Conservation (phyloP, 1,140 invertebrate species). For the Drosophila equinoxialis region DNA sequence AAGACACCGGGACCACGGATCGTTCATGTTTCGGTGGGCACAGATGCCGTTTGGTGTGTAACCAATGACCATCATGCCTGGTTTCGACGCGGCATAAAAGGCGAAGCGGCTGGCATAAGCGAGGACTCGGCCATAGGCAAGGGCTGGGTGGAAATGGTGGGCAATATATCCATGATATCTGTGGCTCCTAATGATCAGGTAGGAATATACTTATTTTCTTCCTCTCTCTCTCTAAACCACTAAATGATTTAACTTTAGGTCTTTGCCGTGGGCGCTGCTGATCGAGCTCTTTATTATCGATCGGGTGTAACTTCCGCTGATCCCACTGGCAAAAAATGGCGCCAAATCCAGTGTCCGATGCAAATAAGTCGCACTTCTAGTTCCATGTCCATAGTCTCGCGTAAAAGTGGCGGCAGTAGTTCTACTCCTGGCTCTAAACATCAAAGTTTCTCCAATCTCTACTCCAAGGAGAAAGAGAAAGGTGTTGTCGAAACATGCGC, state of each 20-base stretch:
- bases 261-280: slow-evolving; percentile 86
- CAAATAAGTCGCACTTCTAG: slow-evolving; percentile 91
- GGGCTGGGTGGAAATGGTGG: slow-evolving; percentile 93
- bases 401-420: slow-evolving; percentile 84
- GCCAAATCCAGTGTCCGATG: slow-evolving; percentile 88
- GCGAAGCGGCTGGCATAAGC: slow-evolving; percentile 87
- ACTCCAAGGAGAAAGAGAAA: slow-evolving; percentile 79
- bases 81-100: slow-evolving; percentile 93
- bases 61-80: slow-evolving; percentile 93
- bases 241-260: slow-evolving; percentile 77
- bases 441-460: slow-evolving; percentile 81
- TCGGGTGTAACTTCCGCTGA: slow-evolving; percentile 90
- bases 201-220: slow-evolving; percentile 71
- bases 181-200: slow-evolving; percentile 93
- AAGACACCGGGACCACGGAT: slow-evolving; percentile 89
- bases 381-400: slow-evolving; percentile 84
- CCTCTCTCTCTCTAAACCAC: no score
- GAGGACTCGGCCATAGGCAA: slow-evolving; percentile 89
- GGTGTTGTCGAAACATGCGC: slow-evolving; percentile 75
- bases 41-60: slow-evolving; percentile 93
- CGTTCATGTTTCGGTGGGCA: slow-evolving; percentile 91
- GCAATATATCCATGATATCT: slow-evolving; percentile 91
- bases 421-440: slow-evolving; percentile 82
- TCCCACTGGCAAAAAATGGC: slow-evolving; percentile 94
- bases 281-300: slow-evolving; percentile 91